phyloP scores from a whole-genome alignment of 2,113 vertebrate genomes.

The Nanorana parkeri region DNA sequence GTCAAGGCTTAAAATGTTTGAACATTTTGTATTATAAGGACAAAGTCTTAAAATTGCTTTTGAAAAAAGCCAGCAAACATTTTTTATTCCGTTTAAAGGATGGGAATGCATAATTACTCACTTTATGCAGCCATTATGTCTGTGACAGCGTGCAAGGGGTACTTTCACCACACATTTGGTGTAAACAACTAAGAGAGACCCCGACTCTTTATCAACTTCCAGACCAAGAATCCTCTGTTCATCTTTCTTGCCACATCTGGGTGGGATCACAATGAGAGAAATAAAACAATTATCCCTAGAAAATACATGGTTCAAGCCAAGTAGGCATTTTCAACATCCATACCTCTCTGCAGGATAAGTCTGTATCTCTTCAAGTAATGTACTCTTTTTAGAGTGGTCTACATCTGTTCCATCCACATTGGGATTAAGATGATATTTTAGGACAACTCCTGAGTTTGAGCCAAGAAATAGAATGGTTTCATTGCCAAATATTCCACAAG shows the following conservation, averaged over 20 bases:
- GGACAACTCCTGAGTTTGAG: conserved; percentile 87
- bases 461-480: conserved; percentile 91
- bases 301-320: not conserved
- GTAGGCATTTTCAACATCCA: conserved; percentile 17
- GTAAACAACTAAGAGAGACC: conserved; percentile 86
- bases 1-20: no score
- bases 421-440: conserved; percentile 91
- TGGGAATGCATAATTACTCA: conserved; percentile 68
- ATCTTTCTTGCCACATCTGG: conserved; percentile 82
- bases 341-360: conserved; percentile 92
- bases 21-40: no score
- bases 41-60: no score
- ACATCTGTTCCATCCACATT: conserved; percentile 68
- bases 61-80: no score
- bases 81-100: no score
- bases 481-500: conserved; percentile 86
- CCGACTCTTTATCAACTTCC: conserved; percentile 83
- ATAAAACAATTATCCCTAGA: not conserved
- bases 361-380: conserved; percentile 93
- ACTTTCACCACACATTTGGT: conserved; percentile 89
- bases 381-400: conserved; percentile 69
- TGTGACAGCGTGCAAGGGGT: conserved; percentile 90
- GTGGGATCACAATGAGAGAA: not conserved
- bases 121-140: conserved; percentile 93
- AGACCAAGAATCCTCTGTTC: conserved; percentile 84